A percentile compares a stretch with the other conserved stretches of the same genome.
Evolutionary conservation across 2,113 vertebrate species (phyloP).

Genomic region (Periophthalmus modestus): DNA sequence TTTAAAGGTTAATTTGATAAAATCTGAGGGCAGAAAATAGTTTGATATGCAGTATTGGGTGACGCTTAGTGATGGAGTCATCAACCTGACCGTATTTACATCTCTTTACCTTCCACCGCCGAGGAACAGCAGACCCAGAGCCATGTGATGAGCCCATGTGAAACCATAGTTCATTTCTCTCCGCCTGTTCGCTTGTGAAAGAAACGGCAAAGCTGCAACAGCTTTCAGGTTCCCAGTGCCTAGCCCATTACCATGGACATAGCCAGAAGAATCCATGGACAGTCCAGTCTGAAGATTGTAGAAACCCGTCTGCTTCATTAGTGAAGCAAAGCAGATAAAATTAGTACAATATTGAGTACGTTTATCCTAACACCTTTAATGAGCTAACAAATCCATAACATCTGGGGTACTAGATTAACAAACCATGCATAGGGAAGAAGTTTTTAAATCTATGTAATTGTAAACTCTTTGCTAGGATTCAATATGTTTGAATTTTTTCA

Average conservation of each 20-base stretch:
- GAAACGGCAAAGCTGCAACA: conserved; percentile 94
- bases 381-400: too few relatives aligned
- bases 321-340: not conserved
- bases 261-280: conserved; percentile 90
- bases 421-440: too few relatives aligned
- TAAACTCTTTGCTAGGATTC: not conserved
- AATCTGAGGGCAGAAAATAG: conserved; percentile 28
- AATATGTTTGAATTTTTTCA: not conserved
- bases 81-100: not conserved
- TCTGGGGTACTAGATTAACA: too few relatives aligned
- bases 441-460: too few relatives aligned
- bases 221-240: conserved; percentile 93
- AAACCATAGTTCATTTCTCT: conserved; percentile 99
- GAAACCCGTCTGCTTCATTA: conserved; percentile 83
- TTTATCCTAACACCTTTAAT: not conserved
- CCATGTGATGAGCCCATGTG: conserved; percentile 98
- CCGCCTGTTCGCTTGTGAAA: conserved; percentile 93
- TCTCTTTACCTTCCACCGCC: conserved; percentile 90
- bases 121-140: conserved; percentile 92
- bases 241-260: conserved; percentile 96
- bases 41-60: conserved; percentile 2
- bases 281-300: conserved; percentile 93
- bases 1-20: conserved; percentile 50
- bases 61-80: conserved; percentile 26
- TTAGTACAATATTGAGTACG: not conserved